Evolutionary conservation across 2,113 vertebrate species (phyloP).

Genomic region (Podarcis cretensis): DNA sequence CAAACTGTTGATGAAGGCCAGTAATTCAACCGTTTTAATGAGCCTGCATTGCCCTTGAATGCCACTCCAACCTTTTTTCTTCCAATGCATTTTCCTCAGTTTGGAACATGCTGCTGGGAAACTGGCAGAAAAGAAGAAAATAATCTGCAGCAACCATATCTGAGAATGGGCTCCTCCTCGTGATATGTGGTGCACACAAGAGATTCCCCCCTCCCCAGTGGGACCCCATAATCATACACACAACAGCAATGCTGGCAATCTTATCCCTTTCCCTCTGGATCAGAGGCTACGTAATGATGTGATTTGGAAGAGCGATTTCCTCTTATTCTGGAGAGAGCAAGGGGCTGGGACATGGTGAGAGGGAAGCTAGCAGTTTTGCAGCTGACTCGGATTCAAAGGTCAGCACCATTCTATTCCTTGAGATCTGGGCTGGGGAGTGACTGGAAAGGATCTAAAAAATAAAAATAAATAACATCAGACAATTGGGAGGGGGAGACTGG

Average conservation of each 20-base stretch:
- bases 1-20: conserved; percentile 44
- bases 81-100: conserved; percentile 34
- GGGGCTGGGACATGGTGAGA: neutral
- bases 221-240: neutral
- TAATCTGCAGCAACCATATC: conserved; percentile 11
- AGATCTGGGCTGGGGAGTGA: neutral
- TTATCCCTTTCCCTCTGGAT: neutral
- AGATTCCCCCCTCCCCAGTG: neutral
- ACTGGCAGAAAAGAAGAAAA: conserved; percentile 27
- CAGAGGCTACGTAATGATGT: neutral
- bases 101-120: conserved; percentile 46
- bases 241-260: neutral
- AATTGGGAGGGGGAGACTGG: neutral
- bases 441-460: neutral
- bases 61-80: conserved; percentile 26
- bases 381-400: neutral
- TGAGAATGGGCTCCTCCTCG: neutral
- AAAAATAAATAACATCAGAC: neutral
- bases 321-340: neutral
- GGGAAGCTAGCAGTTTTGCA: neutral
- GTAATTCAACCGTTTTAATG: conserved; percentile 53
- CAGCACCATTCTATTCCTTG: neutral
- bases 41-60: conserved; percentile 29
- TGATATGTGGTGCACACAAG: neutral
- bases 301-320: neutral